phyloP scores from a whole-genome alignment of 2,888 invertebrate genomes.

The Nomada ruficornis region DNA sequence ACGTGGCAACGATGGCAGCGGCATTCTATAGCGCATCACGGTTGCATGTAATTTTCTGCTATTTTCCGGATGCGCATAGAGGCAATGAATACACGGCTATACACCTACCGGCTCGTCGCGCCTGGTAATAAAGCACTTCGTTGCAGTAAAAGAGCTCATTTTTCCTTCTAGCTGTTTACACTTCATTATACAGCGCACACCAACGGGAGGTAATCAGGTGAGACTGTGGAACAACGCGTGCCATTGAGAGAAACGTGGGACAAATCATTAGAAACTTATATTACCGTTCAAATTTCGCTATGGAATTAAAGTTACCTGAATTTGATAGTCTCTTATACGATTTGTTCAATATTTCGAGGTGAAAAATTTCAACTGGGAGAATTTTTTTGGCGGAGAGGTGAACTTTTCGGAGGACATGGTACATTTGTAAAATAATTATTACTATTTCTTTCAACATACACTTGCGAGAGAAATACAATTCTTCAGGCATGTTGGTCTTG shows the following conservation, averaged over 20 bases:
- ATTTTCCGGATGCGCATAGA: slow-evolving; percentile 72
- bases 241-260: slow-evolving; percentile 3
- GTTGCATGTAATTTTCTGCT: slow-evolving; percentile 75
- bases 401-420: too few species aligned
- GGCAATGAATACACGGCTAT: slow-evolving; percentile 67
- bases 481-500: too few species aligned
- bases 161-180: slow-evolving; percentile 76
- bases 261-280: neutral
- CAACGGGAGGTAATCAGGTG: slow-evolving; percentile 38
- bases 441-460: too few species aligned
- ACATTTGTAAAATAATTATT: too few species aligned
- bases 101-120: slow-evolving; percentile 60
- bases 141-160: slow-evolving; percentile 69
- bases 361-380: too few species aligned
- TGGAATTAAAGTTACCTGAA: neutral
- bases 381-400: too few species aligned
- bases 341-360: too few species aligned
- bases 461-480: too few species aligned
- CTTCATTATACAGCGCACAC: slow-evolving; percentile 72
- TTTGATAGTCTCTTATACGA: neutral
- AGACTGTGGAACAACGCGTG: slow-evolving; percentile 34
- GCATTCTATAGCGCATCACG: slow-evolving; percentile 23
- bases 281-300: neutral
- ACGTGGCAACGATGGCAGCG: slow-evolving; percentile 5
- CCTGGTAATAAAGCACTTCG: slow-evolving; percentile 74